phyloP scores from a whole-genome alignment of 2,797 vertebrate genomes.

The Myotis pilosus region DNA sequence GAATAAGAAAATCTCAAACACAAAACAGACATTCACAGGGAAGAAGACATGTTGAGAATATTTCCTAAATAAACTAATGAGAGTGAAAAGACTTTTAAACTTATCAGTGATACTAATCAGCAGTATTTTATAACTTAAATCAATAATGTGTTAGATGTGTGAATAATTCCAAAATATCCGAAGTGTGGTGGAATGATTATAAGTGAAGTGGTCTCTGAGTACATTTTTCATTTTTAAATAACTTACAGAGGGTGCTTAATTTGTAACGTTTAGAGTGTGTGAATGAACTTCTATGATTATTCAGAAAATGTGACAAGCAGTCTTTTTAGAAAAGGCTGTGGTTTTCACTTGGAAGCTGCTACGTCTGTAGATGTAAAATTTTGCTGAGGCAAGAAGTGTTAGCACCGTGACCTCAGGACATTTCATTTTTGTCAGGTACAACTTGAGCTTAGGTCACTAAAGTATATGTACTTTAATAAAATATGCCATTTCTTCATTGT shows the following conservation, averaged over 20 bases:
- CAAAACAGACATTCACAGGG: background rate
- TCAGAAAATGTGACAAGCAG: background rate
- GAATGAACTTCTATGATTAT: background rate
- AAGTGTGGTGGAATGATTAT: background rate
- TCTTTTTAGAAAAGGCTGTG: background rate
- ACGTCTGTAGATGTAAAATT: background rate
- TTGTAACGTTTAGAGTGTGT: background rate
- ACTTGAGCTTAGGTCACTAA: background rate
- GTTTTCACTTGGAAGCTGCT: background rate
- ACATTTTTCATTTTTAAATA: constrained; percentile 1
- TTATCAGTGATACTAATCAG: background rate
- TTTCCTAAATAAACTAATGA: background rate
- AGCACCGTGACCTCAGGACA: background rate
- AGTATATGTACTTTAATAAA: background rate
- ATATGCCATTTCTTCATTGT: background rate
- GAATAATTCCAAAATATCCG: background rate
- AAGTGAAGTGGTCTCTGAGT: background rate
- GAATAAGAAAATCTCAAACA: background rate
- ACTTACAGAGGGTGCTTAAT: background rate
- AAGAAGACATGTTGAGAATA: background rate
- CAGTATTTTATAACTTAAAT: background rate
- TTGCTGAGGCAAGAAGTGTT: background rate
- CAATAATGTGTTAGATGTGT: background rate
- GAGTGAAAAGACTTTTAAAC: background rate
- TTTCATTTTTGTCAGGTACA: background rate